These are phyloP conservation scores for Macropodus opercularis DNA, from an alignment of 2,797 vertebrate genomes.

Conservation along the genomic window DNA sequence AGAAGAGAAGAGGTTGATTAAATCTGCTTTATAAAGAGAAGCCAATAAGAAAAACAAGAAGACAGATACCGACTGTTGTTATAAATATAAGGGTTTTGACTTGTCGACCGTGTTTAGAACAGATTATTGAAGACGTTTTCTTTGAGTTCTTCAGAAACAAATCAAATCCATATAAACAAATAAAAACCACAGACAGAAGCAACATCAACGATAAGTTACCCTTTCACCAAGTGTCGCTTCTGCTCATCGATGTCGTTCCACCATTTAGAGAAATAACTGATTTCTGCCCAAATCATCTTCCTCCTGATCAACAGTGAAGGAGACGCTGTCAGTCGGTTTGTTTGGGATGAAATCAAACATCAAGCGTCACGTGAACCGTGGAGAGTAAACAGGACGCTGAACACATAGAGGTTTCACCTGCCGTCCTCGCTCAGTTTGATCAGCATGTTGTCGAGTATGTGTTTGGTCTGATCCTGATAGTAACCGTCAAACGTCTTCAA, in stretches of 20 bases:
- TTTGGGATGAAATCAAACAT: too few relatives aligned
- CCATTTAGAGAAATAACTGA: conserved; percentile 94
- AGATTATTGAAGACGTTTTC: too few relatives aligned
- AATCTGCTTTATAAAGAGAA: too few relatives aligned
- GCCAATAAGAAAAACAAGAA: too few relatives aligned
- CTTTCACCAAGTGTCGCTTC: conserved; percentile 87
- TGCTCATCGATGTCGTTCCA: conserved; percentile 88
- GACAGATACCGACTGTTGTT: too few relatives aligned
- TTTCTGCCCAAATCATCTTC: conserved; percentile 94
- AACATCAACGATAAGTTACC: conserved; percentile 76
- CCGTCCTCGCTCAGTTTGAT: conserved; percentile 85
- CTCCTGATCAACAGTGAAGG: conserved; percentile 58
- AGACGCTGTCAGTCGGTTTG: background rate
- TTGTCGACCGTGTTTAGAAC: too few relatives aligned
- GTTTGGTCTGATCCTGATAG: conserved; percentile 91
- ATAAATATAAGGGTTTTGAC: too few relatives aligned
- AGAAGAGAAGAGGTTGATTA: too few relatives aligned
- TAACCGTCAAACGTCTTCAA: conserved; percentile 95
- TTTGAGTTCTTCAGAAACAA: background rate
- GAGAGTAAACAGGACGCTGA: too few relatives aligned
- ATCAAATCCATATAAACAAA: too few relatives aligned
- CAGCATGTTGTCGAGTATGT: conserved; percentile 90
- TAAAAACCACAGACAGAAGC: background rate
- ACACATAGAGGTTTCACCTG: too few relatives aligned
- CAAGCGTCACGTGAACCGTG: too few relatives aligned